Base-by-base conservation (phyloP, 2,888 invertebrate species). In the Erannis defoliaria region DNA sequence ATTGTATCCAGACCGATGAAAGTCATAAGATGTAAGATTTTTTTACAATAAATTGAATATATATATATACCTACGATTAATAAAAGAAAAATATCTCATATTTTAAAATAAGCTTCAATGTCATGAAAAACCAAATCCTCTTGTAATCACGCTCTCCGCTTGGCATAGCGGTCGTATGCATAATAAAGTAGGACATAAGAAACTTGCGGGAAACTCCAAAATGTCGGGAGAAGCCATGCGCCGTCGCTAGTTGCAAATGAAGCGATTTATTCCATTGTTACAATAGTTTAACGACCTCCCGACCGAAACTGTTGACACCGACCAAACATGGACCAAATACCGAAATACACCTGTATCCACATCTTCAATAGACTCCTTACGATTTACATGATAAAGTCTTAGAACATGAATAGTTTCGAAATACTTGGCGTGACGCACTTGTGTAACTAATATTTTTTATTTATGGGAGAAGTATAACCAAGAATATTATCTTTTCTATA, bases 261-360 rank as follows among this genome's bases (percentile, higher is more conserved):
- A 5, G 10, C 23, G 3, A n/a, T 42, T 45, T 26, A 18, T 21
- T 10, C 57, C 38, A 60, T 67, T 67, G 67, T 67, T 57, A 35
- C 38, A 16, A 14, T 26, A 50, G 62, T 62, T 38, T 50, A 67
- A 66, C 66, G 69, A 66, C 69, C 71, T 67, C 19, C 46, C 35
- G 35, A 35, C 3, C 19, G 14, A 19, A 46, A 14, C 29, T 49
- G 48, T 35, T 21, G 33, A 49, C 48, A 49, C 10, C 19, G 12
- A 49, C 35, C 49, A 35, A 35, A 64, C 62, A 55, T 43, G 55
- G n/a, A 55, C 68, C 62, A 60, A 70, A 70, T 66, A 60, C 70
- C 67, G 26, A 51, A 38, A 62, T 33, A 18, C 67, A 69, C 53
- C 67, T 69, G 68, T 59, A 45, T 26, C 26, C 35, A 63, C 26